Evolutionary conservation across 1,140 invertebrate species (phyloP).

Genomic region (Stegodyphus mimosarum): DNA sequence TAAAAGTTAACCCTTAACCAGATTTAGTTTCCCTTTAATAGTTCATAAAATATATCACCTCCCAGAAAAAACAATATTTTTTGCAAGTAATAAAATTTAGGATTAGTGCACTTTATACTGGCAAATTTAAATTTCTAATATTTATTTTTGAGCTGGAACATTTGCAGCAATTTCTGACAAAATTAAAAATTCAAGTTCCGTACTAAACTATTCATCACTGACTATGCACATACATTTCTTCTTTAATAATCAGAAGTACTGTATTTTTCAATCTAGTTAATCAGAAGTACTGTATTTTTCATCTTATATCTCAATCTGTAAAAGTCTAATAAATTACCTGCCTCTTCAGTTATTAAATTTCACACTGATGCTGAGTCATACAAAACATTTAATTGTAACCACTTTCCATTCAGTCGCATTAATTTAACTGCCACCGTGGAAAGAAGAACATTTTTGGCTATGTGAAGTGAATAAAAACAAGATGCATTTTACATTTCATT

Average conservation of each 20-base stretch:
- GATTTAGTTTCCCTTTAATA: conserved; percentile 15
- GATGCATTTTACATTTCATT: neutral
- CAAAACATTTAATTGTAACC: neutral
- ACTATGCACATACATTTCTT: neutral
- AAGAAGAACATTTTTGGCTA: conserved; percentile 7
- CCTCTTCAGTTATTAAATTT: neutral
- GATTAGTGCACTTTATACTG: neutral
- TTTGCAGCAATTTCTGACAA: neutral
- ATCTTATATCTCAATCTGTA: conserved; percentile 18
- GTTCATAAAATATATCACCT: conserved; percentile 13
- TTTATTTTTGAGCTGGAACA: conserved; percentile 3
- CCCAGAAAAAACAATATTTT: conserved; percentile 6
- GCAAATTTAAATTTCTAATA: conserved; percentile 4
- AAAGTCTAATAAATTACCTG: conserved; percentile 25
- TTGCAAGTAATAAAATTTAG: neutral
- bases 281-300: too few relatives aligned
- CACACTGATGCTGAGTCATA: conserved; percentile 7
- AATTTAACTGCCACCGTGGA: conserved; percentile 1
- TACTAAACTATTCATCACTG: conserved; percentile 22
- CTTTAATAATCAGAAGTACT: too few relatives aligned
- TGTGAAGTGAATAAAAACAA: conserved; percentile 1
- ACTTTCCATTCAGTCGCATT: conserved; percentile 1
- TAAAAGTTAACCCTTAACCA: conserved; percentile 3
- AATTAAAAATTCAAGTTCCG: conserved; percentile 59
- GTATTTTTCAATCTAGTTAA: neutral